Evolutionary conservation across 2,797 vertebrate species (phyloP), one percentile per base, ranked within the genome.

Genomic region (Notoglanidium macrostoma): DNA sequence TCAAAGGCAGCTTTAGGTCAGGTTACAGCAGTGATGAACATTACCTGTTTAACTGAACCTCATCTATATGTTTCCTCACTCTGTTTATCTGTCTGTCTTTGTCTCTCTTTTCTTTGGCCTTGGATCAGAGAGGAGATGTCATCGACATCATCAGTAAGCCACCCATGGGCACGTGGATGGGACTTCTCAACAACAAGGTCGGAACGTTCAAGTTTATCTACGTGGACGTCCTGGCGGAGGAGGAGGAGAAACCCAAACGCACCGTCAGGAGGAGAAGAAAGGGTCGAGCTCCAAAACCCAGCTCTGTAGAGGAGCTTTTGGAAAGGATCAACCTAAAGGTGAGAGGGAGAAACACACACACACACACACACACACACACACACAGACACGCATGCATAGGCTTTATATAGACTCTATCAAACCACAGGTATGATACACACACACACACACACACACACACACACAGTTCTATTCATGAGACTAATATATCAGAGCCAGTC

Each of bases 171-270:
- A 99, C 98, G 0, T 99, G 98, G 98, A 99, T 99, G 98, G 98
- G 98, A 29, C 95, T 99, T 79, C 90, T 99, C 88, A 98, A 98
- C 95, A 99, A 99, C 95, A 99, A 99, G 92, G 98, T 99, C 26
- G 98, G 98, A 87, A 99, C 98, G 0, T 99, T 99, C 95, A 99
- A 99, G 92, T 99, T 99, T 93, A 99, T 99, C 93, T 99, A 99
- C 0, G 98, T 99, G 95, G 98, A 99, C 0, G 98, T 99, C 85
- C 94, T 99, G 88, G 97, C 91, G 0, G 98, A 99, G 85, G 97
- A 99, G 67, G 97, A 97, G 88, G 97, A 99, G 94, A 99, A 99
- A 92, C 98, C 98, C 0, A 99, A 98, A 90, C 95, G 98, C 57
- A 96, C 98, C 0, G 95, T 96, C 84, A 94, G 98, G 90, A 96